These are phyloP conservation scores for Mobula birostris DNA, from an alignment of 2,113 vertebrate genomes.

Conservation along the genomic window DNA sequence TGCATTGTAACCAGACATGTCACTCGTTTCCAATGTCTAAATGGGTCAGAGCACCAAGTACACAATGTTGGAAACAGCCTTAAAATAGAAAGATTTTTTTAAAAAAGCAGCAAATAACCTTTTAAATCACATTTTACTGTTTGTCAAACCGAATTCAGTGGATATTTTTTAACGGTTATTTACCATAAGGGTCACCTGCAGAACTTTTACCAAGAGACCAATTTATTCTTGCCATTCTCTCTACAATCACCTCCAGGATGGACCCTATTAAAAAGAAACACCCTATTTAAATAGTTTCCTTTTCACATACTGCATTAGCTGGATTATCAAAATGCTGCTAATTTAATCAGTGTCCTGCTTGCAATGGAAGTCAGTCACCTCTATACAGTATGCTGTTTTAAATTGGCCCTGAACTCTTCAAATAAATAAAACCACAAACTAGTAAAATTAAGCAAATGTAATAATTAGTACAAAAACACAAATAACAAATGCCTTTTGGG, in stretches of 20 bases:
- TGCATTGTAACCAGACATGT: neutral
- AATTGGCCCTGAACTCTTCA: neutral
- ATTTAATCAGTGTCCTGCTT: neutral
- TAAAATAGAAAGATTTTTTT: neutral
- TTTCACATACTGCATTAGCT: neutral
- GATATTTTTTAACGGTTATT: neutral
- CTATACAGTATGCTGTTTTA: neutral
- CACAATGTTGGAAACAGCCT: neutral
- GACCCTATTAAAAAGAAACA: neutral
- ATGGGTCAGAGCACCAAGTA: neutral
- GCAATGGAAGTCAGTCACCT: neutral
- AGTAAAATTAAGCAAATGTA: neutral
- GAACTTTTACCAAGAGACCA: neutral
- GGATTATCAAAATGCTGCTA: neutral
- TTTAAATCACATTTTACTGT: neutral
- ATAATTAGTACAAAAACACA: too few relatives aligned
- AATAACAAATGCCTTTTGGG: neutral
- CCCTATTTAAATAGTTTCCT: neutral
- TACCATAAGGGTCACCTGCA: constrained; percentile 1
- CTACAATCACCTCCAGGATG: too few relatives aligned
- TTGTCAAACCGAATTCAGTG: constrained; percentile 28
- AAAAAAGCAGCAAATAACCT: neutral
- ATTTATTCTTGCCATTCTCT: neutral
- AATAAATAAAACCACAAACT: neutral
- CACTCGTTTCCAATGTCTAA: neutral